Conservation (phyloP, 2,113 vertebrate genomes). For the Polypterus senegalus region DNA sequence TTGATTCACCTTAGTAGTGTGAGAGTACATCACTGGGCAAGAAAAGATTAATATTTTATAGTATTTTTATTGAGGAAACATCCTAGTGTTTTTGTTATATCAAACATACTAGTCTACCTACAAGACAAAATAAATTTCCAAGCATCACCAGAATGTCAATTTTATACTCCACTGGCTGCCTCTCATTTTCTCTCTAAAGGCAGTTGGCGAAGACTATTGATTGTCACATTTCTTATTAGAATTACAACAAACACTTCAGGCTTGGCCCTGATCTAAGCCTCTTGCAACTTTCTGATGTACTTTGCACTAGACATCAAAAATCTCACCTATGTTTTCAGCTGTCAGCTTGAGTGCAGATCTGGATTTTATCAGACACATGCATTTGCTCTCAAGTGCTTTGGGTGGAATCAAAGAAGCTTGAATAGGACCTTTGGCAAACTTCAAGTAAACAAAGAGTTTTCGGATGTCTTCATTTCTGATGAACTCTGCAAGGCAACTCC, state of each 20-base stretch:
- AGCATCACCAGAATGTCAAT: neutral
- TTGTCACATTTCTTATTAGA: too few species aligned
- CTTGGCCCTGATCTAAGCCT: neutral
- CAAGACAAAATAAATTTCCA: too few species aligned
- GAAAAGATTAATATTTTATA: too few species aligned
- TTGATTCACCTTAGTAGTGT: too few species aligned
- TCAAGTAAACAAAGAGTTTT: conserved; percentile 15
- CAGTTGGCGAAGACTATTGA: too few species aligned
- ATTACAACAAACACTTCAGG: neutral
- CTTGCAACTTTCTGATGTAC: too few species aligned
- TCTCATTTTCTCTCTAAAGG: neutral
- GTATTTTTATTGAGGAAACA: too few species aligned
- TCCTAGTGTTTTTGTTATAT: too few species aligned
- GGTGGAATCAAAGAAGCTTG: conserved; percentile 9
- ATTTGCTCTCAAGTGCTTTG: conserved; percentile 12
- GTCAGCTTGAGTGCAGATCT: conserved; percentile 10
- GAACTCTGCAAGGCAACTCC: conserved; percentile 6
- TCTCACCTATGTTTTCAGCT: conserved; percentile 17
- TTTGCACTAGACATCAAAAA: too few species aligned
- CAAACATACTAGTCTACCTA: too few species aligned
- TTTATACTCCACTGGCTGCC: neutral
- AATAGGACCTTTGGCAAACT: conserved; percentile 9
- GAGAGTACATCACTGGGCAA: too few species aligned
- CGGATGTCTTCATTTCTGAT: conserved; percentile 20
- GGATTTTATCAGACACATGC: conserved; percentile 16